Conservation (phyloP, 2,797 vertebrate species). For the Chanos chanos region DNA sequence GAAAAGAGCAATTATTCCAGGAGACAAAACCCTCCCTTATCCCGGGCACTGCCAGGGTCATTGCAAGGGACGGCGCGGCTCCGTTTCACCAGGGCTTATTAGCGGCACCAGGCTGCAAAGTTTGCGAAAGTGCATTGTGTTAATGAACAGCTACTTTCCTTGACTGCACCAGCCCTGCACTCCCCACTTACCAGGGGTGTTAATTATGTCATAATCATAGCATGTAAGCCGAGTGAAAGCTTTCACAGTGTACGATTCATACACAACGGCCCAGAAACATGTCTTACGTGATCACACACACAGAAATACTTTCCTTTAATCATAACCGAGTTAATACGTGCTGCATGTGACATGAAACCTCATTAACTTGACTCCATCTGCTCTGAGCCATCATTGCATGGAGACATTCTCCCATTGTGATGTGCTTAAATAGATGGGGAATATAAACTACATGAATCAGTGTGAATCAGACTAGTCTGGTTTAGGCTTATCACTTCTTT, state of each 20-base stretch:
- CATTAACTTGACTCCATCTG: background rate
- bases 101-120: slow-evolving; percentile 69
- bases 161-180: slow-evolving; percentile 37
- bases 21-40: slow-evolving; percentile 81
- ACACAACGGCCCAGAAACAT: slow-evolving; percentile 67
- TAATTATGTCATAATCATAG: slow-evolving; percentile 77
- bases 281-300: slow-evolving; percentile 49
- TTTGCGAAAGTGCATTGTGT: slow-evolving; percentile 75
- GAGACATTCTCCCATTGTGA: background rate
- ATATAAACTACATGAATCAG: slow-evolving; percentile 5
- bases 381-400: background rate
- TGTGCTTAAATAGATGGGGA: background rate
- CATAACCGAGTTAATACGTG: slow-evolving; percentile 33
- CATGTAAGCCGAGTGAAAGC: slow-evolving; percentile 59
- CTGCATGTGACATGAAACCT: background rate
- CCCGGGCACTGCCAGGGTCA: slow-evolving; percentile 72
- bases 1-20: slow-evolving; percentile 84
- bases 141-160: slow-evolving; percentile 64
- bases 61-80: slow-evolving; percentile 67
- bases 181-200: slow-evolving; percentile 63
- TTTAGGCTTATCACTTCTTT: slow-evolving; percentile 58
- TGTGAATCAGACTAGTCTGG: slow-evolving; percentile 49
- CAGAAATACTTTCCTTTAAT: slow-evolving; percentile 47
- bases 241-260: slow-evolving; percentile 66
- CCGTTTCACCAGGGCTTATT: slow-evolving; percentile 75